These are phyloP conservation scores for Bicyclus anynana DNA, from an alignment of 1,140 invertebrate genomes.

Conservation along the genomic window DNA sequence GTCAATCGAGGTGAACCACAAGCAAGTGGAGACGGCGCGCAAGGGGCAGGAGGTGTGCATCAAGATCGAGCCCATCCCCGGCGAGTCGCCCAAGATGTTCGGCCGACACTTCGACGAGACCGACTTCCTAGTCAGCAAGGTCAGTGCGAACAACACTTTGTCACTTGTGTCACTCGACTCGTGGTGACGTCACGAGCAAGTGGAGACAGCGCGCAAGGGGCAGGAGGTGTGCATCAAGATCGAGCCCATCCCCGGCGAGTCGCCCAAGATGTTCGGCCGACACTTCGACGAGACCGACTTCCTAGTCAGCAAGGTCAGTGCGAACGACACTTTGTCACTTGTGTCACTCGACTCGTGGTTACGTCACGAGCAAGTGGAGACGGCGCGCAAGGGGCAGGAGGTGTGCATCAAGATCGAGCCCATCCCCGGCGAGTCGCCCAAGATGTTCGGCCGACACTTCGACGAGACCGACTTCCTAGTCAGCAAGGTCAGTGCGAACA, in stretches of 20 bases:
- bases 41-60: slow-evolving; percentile 99
- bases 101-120: slow-evolving; percentile 98
- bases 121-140: slow-evolving; percentile 97
- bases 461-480: slow-evolving; percentile 96
- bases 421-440: slow-evolving; percentile 96
- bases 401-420: slow-evolving; percentile 99
- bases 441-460: slow-evolving; percentile 99
- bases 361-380: slow-evolving; percentile 94
- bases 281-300: slow-evolving; percentile 98
- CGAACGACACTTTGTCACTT: neutral
- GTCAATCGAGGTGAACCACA: slow-evolving; percentile 94
- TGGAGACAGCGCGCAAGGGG: slow-evolving; percentile 95
- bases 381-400: slow-evolving; percentile 96
- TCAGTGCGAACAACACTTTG: slow-evolving; percentile 54
- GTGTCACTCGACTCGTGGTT: too few species aligned
- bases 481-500: slow-evolving; percentile 87
- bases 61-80: slow-evolving; percentile 97
- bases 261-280: slow-evolving; percentile 98
- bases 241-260: slow-evolving; percentile 95
- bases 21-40: slow-evolving; percentile 93
- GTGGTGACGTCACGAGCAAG: slow-evolving; percentile 93
- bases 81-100: slow-evolving; percentile 98
- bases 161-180: too few species aligned
- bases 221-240: slow-evolving; percentile 99
- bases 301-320: slow-evolving; percentile 94